Evolutionary conservation across 2,888 invertebrate species (phyloP), one percentile per base, ranked within the genome.

Genomic region (Hyalella azteca): DNA sequence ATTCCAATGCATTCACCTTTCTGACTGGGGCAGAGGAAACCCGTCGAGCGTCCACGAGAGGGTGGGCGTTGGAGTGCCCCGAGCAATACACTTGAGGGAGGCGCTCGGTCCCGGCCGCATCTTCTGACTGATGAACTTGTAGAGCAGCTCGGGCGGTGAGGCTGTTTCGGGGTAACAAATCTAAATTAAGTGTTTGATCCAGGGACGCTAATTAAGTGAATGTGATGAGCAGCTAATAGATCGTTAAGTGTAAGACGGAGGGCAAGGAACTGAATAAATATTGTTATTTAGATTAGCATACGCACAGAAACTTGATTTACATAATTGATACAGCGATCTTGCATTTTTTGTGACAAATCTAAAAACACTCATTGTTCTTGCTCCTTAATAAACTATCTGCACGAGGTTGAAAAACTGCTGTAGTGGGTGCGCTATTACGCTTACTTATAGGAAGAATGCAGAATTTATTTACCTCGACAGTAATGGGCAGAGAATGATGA

Each of bases 141-240:
- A 86, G 26, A 87, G 80, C 19, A 88, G 85, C 36, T 86, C 84
- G 3, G 89, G 89, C 49, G 87, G 86, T 29, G 88, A 88, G 81
- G 87, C 88, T 89, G 85, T 5, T 26, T 11, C 26, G 80, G 85
- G 59, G 15, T 54, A 50, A 54, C 54, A 54, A 3, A 26, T 15
- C 11, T 45, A 1, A 15, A 11, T 45, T 45, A 15, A 45, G 11
- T 45, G 45, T 45, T 45, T 15, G 7, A 11, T 45, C 19, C 45
- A 45, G 11, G 11, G 19, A 15, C 19, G 19, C 45, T 15, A 45
- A 3, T 19, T 15, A 1, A 19, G 11, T 45, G 45, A 15, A 45
- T 11, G 19, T 1, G 45, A 3, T 1, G 45, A 19, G 45, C 13
- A 45, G 3, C 11, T 1, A 19, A 3, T 15, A 19, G 45, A 45